A percentile compares a stretch with the other conserved stretches of the same genome.
Evolutionary conservation across 2,797 vertebrate genomes (phyloP).

Genomic region (Aphelocoma californica): DNA sequence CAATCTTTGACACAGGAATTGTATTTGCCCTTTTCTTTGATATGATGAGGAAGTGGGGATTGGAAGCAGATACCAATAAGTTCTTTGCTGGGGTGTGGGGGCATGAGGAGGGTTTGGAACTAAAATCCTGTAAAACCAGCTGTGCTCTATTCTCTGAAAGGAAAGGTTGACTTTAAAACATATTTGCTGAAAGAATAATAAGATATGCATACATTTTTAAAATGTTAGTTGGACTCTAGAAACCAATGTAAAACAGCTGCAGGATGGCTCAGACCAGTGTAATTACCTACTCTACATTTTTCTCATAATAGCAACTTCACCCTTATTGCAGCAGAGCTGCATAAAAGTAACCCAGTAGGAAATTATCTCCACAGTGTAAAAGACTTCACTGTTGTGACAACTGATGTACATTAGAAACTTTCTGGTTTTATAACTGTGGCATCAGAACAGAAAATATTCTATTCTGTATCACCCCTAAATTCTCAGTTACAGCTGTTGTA

Average conservation of each 20-base stretch:
- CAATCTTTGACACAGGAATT: not conserved
- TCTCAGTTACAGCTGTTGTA: not conserved
- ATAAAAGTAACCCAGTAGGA: not conserved
- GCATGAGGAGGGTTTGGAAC: not conserved
- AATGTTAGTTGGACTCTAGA: not conserved
- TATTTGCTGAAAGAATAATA: not conserved
- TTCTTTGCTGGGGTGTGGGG: rapidly evolving
- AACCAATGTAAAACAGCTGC: constrained; percentile 5
- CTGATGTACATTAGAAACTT: not conserved
- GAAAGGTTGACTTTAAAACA: not conserved
- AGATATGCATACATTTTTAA: not conserved
- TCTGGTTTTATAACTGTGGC: not conserved
- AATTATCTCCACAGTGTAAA: not conserved
- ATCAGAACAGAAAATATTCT: not conserved
- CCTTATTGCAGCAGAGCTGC: not conserved
- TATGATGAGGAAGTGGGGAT: not conserved
- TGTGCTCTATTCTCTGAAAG: not conserved
- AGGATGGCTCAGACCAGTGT: not conserved
- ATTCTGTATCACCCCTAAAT: not conserved
- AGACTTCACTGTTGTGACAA: not conserved
- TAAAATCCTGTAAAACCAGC: not conserved
- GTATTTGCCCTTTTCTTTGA: not conserved
- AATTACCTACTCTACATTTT: not conserved
- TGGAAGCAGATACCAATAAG: no score
- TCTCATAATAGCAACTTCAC: not conserved